Conservation (phyloP, 2,888 invertebrate species). For the Petrolisthes manimaculis region DNA sequence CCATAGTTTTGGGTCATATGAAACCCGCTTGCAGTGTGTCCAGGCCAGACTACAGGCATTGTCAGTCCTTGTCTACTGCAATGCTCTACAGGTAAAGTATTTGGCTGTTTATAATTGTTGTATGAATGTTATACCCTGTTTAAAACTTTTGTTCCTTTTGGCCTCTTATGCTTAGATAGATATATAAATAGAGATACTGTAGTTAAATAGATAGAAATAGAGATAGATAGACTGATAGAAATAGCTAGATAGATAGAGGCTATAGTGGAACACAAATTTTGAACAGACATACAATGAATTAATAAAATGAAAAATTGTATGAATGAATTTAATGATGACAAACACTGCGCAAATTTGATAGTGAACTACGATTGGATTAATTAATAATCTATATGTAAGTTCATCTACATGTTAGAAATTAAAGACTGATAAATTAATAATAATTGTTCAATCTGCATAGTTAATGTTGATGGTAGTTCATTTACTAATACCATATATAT, state of each 20-base stretch:
- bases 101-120: background rate
- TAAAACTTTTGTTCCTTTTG: too few relatives aligned
- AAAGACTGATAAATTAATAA: background rate
- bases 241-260: too few relatives aligned
- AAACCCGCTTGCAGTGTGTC: conserved; percentile 82
- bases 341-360: conserved; percentile 53
- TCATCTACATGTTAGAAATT: background rate
- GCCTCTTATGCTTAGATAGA: too few relatives aligned
- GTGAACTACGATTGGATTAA: background rate
- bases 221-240: too few relatives aligned
- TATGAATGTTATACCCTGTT: too few relatives aligned
- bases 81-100: conserved; percentile 71
- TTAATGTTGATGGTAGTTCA: background rate
- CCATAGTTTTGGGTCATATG: conserved; percentile 82
- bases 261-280: too few relatives aligned
- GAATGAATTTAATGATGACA: conserved; percentile 15
- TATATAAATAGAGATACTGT: too few relatives aligned
- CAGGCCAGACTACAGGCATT: conserved; percentile 86
- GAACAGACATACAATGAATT: too few relatives aligned
- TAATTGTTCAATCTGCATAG: too few relatives aligned
- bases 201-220: too few relatives aligned
- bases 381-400: background rate
- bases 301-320: too few relatives aligned
- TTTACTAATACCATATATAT: background rate
- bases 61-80: conserved; percentile 84